Conservation (phyloP, 2,113 vertebrate genomes). For the Conger conger region DNA sequence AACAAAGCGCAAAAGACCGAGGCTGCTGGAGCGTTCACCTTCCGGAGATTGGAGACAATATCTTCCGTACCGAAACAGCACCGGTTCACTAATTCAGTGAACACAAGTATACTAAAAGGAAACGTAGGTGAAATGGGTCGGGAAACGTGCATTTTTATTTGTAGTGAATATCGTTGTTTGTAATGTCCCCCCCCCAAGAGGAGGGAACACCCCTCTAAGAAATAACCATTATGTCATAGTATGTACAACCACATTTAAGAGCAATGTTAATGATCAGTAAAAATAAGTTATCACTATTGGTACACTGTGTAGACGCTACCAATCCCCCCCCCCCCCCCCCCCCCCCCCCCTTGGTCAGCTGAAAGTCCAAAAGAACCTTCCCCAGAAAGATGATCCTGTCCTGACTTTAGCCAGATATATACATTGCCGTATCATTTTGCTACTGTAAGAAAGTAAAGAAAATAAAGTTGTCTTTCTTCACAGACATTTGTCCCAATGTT, state of each 20-base stretch:
- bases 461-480: no score
- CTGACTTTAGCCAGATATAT: neutral
- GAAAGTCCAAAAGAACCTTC: neutral
- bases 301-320: no score
- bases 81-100: constrained; percentile 3
- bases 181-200: neutral
- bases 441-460: no score
- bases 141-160: neutral
- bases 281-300: no score
- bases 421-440: no score
- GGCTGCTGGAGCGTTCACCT: neutral
- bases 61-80: neutral
- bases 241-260: neutral
- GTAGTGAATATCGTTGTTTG: neutral
- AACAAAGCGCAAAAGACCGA: neutral
- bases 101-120: neutral
- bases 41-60: neutral
- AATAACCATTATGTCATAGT: neutral
- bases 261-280: neutral
- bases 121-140: neutral
- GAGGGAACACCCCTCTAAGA: neutral
- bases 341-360: no score
- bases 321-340: no score
- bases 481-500: neutral
- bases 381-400: neutral